A percentile compares a stretch with the other conserved stretches of the same genome.
Conservation (phyloP, 2,797 vertebrate genomes). For the Poecilia picta region DNA sequence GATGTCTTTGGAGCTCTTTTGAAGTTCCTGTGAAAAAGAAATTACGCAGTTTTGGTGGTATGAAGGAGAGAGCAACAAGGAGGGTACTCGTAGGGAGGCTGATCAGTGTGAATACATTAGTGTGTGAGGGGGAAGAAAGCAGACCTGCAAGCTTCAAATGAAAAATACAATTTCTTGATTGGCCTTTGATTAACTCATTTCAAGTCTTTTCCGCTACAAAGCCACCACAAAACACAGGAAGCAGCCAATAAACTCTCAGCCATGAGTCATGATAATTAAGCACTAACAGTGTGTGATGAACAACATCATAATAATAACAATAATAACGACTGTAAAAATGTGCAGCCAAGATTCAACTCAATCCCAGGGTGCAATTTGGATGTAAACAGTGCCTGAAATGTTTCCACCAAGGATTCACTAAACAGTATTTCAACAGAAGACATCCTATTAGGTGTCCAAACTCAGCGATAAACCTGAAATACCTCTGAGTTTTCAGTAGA, state of each 20-base stretch:
- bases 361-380: slow-evolving; percentile 21
- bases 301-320: slow-evolving; percentile 1
- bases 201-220: slow-evolving; percentile 5
- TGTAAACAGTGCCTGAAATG: slow-evolving; percentile 29
- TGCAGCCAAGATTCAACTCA: slow-evolving; percentile 16
- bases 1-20: background rate
- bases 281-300: slow-evolving; percentile 16
- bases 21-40: background rate
- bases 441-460: slow-evolving; percentile 19
- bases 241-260: slow-evolving; percentile 16
- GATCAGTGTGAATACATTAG: background rate
- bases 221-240: slow-evolving; percentile 9
- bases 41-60: background rate
- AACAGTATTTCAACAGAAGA: slow-evolving; percentile 38
- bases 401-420: slow-evolving; percentile 47
- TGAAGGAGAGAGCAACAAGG: background rate
- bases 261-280: slow-evolving; percentile 14
- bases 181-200: slow-evolving; percentile 19
- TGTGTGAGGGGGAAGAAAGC: slow-evolving; percentile 8
- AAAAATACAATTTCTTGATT: slow-evolving; percentile 25
- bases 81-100: background rate
- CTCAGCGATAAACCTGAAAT: slow-evolving; percentile 16
- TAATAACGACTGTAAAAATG: slow-evolving; percentile 8
- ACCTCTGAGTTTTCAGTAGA: slow-evolving; percentile 29
- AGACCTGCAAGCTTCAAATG: slow-evolving; percentile 8